Evolutionary conservation across 2,797 vertebrate species (phyloP), one percentile per base, ranked within the genome.

Genomic region (Acanthurus leucopareius): DNA sequence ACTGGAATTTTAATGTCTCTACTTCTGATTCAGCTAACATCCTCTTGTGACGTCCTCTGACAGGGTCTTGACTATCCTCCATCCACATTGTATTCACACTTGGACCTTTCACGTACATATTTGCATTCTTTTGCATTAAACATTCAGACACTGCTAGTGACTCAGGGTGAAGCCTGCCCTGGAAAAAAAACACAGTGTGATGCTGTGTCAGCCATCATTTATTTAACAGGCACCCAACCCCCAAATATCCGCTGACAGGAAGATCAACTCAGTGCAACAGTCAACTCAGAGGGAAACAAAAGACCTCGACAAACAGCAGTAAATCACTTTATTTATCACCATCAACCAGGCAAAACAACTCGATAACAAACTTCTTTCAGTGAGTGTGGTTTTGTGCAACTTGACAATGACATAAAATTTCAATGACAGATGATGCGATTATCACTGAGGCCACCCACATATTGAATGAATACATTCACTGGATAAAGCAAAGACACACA

Each of bases 171-270:
- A 20, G 57, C 32, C 42, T 68, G 64, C 16, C 25, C 60, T 69
- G 28, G 28, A 32, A 32, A 62, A 35, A 68, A 79, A n/a, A 75
- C 57, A 75, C 75, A 87, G 65, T 64, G 44, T 59, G 79, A 76
- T 61, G 63, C 44, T 52, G 45, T 62, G 72, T 77, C 65, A 77
- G 38, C 40, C 28, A 85, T 88, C 5, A 85, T 65, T 89, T 86
- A 86, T 88, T 87, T 35, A 88, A 65, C 59, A 53, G 10, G 11
- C 6, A 10, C 22, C 69, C 11, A 17, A 38, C 42, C 48, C 53
- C 3, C 8, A 73, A 79, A 85, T n/a, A 40, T 19, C 38, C 22
- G 13, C 38, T 61, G 40, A 79, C 64, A 70, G 19, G 59, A 74
- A 58, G 11, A 64, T 32, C 22, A 20, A 32, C 53, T 69, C 42